Percentiles rank a stretch among this genome's conserved stretches.
Conservation (phyloP, 2,888 invertebrate genomes). For the Syrphus vitripennis region DNA sequence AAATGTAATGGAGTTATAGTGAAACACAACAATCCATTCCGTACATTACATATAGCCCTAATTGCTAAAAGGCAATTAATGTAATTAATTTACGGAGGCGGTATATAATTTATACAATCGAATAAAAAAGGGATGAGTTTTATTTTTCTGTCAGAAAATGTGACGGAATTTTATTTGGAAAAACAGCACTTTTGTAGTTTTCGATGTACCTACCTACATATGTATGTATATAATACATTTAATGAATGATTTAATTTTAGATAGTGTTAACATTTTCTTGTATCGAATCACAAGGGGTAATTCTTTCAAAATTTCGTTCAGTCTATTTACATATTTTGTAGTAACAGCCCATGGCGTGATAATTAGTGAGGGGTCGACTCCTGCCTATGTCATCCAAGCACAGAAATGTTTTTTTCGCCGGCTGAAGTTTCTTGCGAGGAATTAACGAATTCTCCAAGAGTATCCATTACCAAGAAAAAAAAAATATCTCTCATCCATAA, state of each 20-base stretch:
- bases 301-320: neutral
- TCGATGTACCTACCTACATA: neutral
- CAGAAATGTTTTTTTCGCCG: too few relatives aligned
- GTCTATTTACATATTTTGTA: too few relatives aligned
- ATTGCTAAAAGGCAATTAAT: slow-evolving; percentile 62
- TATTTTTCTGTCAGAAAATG: neutral
- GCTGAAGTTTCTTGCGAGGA: too few relatives aligned
- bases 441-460: too few relatives aligned
- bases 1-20: slow-evolving; percentile 16
- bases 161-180: neutral
- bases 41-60: slow-evolving; percentile 31
- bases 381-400: too few relatives aligned
- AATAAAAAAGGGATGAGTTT: neutral
- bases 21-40: slow-evolving; percentile 40
- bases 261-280: neutral
- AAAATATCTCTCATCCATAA: too few relatives aligned
- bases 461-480: too few relatives aligned
- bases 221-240: neutral
- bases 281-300: neutral
- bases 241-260: neutral
- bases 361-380: too few relatives aligned
- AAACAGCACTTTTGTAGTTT: too few relatives aligned
- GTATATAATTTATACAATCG: slow-evolving; percentile 19
- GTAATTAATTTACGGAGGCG: slow-evolving; percentile 56
- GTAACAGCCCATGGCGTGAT: too few relatives aligned